Base-by-base conservation (phyloP, 2,888 invertebrate genomes). In the Napeogenes inachia region DNA sequence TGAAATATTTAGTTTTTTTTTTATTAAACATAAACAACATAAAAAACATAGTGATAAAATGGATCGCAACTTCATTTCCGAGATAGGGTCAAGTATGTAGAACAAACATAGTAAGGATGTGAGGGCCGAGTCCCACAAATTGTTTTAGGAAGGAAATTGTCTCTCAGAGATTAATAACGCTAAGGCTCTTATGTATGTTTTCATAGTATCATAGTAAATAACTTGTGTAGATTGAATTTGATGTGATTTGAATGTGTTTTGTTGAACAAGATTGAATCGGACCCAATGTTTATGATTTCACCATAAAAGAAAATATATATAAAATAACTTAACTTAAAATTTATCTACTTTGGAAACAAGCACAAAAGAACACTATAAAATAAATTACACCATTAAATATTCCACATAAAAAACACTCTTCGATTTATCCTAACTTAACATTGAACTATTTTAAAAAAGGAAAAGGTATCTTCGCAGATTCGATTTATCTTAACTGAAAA, bases 71-170 rank as follows among this genome's bases (percentile, higher is more conserved):
- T 35, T 50, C 50, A 57, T 62, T 62, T 54, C 38, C 33, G 45
- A 53, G 57, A 67, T 58, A 61, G 63, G 68, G 70, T 68, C 66
- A 67, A 70, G 70, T 68, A 60, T 64, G 63, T 61, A 63, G 61
- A 60, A 63, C 63, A 64, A 64, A 70, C 66, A 67, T 59, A 71
- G 68, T 62, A 60, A 57, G 63, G 61, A 59, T 57, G 63, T 57
- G 57, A 57, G 61, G 56, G 55, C 63, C 63, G 57, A 59, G 65
- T 63, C 65, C 65, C 61, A 54, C 58, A 67, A 67, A 67, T 63
- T 63, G 65, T 67, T 67, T 63, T 65, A 59, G 67, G 62, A 66
- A 66, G 67, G 67, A 67, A 65, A 63, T 57, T 61, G 65, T 63
- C 65, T 63, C 60, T 62, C 59, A 53, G 60, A 65, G 61, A 67